These are phyloP conservation scores for Corydoras sp. DNA, from an alignment of 2,113 vertebrate genomes.

Conservation along the genomic window DNA sequence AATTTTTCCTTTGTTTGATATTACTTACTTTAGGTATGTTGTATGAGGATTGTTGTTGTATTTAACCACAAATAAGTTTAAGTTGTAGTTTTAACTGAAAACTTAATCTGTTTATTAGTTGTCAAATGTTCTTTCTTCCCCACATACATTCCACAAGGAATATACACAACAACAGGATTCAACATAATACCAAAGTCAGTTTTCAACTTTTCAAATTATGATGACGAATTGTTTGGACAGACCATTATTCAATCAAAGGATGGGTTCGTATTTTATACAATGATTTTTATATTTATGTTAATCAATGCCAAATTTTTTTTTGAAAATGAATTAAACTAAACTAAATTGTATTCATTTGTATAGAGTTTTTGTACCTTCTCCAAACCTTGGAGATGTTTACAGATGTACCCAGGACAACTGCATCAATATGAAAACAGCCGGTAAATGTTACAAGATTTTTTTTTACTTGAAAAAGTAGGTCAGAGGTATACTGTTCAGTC, in stretches of 20 bases:
- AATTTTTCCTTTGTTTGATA: not conserved
- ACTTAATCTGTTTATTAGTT: not conserved
- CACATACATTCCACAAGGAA: constrained; percentile 16
- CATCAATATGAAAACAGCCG: not conserved
- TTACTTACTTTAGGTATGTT: not conserved
- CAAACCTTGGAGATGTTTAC: constrained; percentile 28
- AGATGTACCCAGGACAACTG: constrained; percentile 26
- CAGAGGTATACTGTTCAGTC: not conserved
- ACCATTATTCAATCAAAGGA: constrained; percentile 33
- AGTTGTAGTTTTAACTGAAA: too few relatives aligned
- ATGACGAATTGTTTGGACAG: constrained; percentile 47
- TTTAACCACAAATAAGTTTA: too few relatives aligned
- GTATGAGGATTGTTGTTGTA: too few relatives aligned
- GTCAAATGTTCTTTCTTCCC: too few relatives aligned
- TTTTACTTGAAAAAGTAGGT: not conserved
- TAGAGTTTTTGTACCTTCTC: constrained; percentile 46
- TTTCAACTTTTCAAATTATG: constrained; percentile 2
- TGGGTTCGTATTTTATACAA: constrained; percentile 35
- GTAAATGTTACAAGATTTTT: constrained; percentile 17
- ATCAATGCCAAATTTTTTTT: not conserved
- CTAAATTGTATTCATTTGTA: not conserved
- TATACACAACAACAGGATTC: constrained; percentile 33
- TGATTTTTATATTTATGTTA: not conserved
- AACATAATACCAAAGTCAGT: constrained; percentile 39
- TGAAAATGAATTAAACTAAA: not conserved